Evolutionary conservation across 2,888 invertebrate genomes (phyloP).

Genomic region (Agrotis puta): DNA sequence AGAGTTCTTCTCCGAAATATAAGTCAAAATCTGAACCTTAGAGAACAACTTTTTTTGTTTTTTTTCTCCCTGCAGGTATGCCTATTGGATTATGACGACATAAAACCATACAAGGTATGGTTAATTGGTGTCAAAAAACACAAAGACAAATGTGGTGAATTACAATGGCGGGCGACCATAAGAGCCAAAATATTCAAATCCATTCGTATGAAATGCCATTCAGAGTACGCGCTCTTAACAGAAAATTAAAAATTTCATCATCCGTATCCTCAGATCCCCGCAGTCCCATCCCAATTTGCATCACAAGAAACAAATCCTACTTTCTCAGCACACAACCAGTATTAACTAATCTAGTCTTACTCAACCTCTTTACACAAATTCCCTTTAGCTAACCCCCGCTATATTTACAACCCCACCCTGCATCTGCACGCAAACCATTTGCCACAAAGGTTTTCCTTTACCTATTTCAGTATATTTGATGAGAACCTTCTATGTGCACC

Average conservation of each 20-base stretch:
- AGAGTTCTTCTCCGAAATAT: no score
- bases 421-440: conserved; percentile 61
- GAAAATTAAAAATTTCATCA: neutral
- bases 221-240: neutral
- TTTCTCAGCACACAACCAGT: neutral
- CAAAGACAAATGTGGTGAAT: no score
- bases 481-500: conserved; percentile 48
- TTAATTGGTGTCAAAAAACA: no score
- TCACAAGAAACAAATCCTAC: neutral
- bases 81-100: no score
- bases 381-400: conserved; percentile 37
- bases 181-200: no score
- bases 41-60: no score
- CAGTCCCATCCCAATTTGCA: conserved; percentile 5
- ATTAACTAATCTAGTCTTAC: neutral
- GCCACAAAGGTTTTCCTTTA: conserved; percentile 74
- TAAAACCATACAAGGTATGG: no score
- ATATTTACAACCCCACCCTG: conserved; percentile 31
- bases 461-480: conserved; percentile 69
- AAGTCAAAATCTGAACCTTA: no score
- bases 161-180: no score
- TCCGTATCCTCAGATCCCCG: neutral
- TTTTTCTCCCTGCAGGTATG: no score
- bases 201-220: no score
- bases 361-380: conserved; percentile 1